These are phyloP conservation scores for Brachionichthys hirsutus DNA, from an alignment of 2,113 vertebrate species.

Conservation along the genomic window DNA sequence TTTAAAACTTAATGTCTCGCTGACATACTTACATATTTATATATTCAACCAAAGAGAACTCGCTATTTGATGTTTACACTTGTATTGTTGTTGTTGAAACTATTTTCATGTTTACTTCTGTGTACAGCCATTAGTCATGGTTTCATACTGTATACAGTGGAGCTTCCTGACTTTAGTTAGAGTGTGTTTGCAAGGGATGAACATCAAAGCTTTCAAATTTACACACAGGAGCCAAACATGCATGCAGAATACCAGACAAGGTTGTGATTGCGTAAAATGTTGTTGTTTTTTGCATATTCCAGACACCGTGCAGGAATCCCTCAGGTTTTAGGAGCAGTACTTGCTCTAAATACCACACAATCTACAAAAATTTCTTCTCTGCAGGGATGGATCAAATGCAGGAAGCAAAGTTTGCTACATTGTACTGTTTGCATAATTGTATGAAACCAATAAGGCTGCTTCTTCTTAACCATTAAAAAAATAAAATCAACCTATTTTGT, in stretches of 20 bases:
- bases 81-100: conserved; percentile 69
- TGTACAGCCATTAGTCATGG: conserved; percentile 79
- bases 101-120: conserved; percentile 58
- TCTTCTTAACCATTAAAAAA: too few species aligned
- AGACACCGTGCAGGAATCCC: not conserved
- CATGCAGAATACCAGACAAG: conserved; percentile 13
- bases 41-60: conserved; percentile 33
- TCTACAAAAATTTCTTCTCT: too few species aligned
- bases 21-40: conserved; percentile 29
- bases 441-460: too few species aligned
- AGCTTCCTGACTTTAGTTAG: conserved; percentile 75
- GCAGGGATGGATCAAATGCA: too few species aligned
- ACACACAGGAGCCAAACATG: conserved; percentile 30
- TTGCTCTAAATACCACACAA: too few species aligned
- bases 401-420: too few species aligned
- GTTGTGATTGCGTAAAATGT: conserved; percentile 15
- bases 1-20: conserved; percentile 19
- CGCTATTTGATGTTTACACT: conserved; percentile 46
- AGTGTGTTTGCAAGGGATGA: conserved; percentile 43
- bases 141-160: conserved; percentile 68
- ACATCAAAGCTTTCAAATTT: conserved; percentile 72
- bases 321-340: not conserved
- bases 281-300: not conserved
- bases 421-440: too few species aligned
- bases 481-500: too few species aligned